These are phyloP conservation scores for Aphidoletes aphidimyza DNA, from an alignment of 2,888 invertebrate genomes.

Conservation along the genomic window DNA sequence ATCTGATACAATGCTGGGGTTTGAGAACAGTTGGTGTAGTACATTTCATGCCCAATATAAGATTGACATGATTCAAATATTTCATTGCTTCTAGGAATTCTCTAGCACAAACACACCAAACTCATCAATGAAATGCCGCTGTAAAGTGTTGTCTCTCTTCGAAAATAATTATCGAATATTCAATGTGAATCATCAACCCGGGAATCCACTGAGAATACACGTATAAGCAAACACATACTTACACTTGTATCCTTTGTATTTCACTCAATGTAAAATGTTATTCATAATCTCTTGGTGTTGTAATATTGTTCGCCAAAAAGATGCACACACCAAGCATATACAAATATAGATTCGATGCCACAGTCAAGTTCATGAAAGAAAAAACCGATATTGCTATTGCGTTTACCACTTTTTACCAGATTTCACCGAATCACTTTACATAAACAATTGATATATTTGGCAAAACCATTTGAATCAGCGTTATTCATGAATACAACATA, in stretches of 20 bases:
- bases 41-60: too few species aligned
- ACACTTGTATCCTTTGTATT: not conserved
- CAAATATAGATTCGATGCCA: slow-evolving; percentile 42
- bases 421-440: not conserved
- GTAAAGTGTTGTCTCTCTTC: too few species aligned
- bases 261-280: not conserved
- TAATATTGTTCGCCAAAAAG: not conserved
- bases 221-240: not conserved
- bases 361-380: slow-evolving; percentile 37
- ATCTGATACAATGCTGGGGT: not conserved
- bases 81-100: too few species aligned
- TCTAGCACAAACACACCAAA: too few species aligned
- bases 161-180: too few species aligned
- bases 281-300: slow-evolving; percentile 31
- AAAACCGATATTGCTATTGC: not conserved
- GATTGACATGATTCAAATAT: too few species aligned
- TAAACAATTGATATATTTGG: not conserved
- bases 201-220: too few species aligned
- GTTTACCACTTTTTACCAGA: not conserved
- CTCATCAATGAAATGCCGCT: too few species aligned
- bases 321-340: not conserved
- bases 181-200: too few species aligned
- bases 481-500: not conserved
- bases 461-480: not conserved
- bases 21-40: slow-evolving; percentile 4